phyloP scores from a whole-genome alignment of 2,888 invertebrate species.

The Dynastes grantii region DNA sequence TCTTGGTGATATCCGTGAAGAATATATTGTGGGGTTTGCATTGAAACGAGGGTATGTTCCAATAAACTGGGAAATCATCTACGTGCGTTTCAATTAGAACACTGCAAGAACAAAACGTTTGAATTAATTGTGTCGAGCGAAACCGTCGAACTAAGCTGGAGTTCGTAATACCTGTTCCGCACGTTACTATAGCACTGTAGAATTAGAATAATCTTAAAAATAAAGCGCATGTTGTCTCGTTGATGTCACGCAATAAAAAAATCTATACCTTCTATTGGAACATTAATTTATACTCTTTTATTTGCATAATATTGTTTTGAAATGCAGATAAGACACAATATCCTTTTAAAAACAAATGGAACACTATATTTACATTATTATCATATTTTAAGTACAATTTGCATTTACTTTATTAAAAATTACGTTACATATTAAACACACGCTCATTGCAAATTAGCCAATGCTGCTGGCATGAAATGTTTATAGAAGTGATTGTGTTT shows the following conservation, averaged over 20 bases:
- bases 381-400: conserved; percentile 49
- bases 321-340: conserved; percentile 50
- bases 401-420: conserved; percentile 44
- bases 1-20: conserved; percentile 74
- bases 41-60: conserved; percentile 86
- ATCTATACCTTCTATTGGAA: conserved; percentile 47
- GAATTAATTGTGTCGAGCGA: not conserved
- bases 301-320: conserved; percentile 53
- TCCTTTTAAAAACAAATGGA: conserved; percentile 48
- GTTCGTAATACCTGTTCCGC: conserved; percentile 32
- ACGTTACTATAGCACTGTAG: conserved; percentile 28
- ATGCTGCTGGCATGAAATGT: conserved; percentile 13
- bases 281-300: conserved; percentile 47
- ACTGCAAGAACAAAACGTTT: conserved; percentile 28
- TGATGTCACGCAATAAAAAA: conserved; percentile 44
- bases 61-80: conserved; percentile 72
- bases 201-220: conserved; percentile 23
- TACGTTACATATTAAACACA: conserved; percentile 23
- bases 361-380: conserved; percentile 51
- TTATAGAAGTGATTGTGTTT: conserved; percentile 3
- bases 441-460: conserved; percentile 3
- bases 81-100: conserved; percentile 46
- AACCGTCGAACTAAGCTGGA: not conserved
- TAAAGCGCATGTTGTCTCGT: conserved; percentile 36
- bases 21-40: conserved; percentile 77